phyloP scores from a whole-genome alignment of 2,888 invertebrate species.

The Drosophila peninsularis region DNA sequence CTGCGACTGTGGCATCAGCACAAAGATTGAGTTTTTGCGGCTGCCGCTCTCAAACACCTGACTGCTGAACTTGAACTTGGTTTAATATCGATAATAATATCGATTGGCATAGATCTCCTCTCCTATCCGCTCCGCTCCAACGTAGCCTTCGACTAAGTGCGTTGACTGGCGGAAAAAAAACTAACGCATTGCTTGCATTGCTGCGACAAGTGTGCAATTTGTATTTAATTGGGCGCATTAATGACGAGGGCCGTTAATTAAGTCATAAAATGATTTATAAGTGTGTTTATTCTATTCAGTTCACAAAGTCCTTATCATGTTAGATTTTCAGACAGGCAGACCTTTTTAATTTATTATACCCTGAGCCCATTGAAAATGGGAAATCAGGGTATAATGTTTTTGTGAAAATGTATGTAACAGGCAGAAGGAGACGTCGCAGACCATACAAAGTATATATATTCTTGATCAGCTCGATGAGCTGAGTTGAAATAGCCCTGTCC shows the following conservation, averaged over 20 bases:
- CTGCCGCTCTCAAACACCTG: slow-evolving; percentile 53
- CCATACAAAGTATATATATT: too few species aligned
- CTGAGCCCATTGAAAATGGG: too few species aligned
- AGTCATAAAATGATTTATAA: slow-evolving; percentile 5
- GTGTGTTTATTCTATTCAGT: slow-evolving; percentile 1
- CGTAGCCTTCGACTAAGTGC: slow-evolving; percentile 28
- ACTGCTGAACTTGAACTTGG: slow-evolving; percentile 75
- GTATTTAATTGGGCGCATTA: slow-evolving; percentile 68
- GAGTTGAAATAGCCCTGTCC: too few species aligned
- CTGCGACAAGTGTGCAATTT: slow-evolving; percentile 73
- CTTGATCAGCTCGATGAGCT: too few species aligned
- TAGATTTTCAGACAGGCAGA: background rate
- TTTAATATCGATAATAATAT: slow-evolving; percentile 36
- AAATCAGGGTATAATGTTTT: too few species aligned
- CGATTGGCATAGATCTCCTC: slow-evolving; percentile 3
- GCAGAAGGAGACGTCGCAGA: too few species aligned
- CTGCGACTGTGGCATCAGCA: slow-evolving; percentile 38
- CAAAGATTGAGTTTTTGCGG: slow-evolving; percentile 62
- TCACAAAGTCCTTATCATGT: slow-evolving; percentile 6
- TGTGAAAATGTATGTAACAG: too few species aligned
- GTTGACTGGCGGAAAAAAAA: slow-evolving; percentile 44
- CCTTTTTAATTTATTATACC: background rate
- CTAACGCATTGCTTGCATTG: slow-evolving; percentile 70
- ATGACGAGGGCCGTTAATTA: slow-evolving; percentile 43
- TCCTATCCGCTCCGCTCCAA: slow-evolving; percentile 1